Conservation (phyloP, 2,113 vertebrate species). For the Sturnira hondurensis region DNA sequence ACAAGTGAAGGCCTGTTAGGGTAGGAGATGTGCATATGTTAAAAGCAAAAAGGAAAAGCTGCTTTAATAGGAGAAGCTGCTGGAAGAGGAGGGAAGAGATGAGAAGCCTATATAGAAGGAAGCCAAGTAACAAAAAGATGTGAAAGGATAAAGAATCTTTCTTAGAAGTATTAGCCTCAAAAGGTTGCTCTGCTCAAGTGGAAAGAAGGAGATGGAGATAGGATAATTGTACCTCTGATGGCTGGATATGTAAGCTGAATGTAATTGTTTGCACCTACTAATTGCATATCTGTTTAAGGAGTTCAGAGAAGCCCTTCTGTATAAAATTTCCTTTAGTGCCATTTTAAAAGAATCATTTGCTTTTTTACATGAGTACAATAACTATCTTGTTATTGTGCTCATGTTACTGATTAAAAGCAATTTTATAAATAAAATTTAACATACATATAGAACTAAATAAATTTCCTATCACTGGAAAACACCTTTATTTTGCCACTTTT, state of each 20-base stretch:
- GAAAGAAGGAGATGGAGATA: not conserved
- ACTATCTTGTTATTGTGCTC: not conserved
- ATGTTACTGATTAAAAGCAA: not conserved
- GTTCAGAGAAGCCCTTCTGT: not conserved
- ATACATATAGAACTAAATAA: not conserved
- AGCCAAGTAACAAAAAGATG: not conserved
- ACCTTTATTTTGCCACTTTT: not conserved
- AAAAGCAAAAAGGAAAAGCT: not conserved
- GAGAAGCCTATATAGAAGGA: not conserved
- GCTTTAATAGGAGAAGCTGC: not conserved
- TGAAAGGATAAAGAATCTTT: not conserved
- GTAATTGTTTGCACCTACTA: not conserved
- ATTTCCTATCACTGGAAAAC: not conserved
- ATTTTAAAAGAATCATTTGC: not conserved
- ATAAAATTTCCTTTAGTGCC: not conserved
- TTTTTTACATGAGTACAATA: not conserved
- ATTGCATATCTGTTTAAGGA: not conserved
- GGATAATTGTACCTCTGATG: not conserved
- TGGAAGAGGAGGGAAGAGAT: not conserved
- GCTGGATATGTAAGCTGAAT: not conserved
- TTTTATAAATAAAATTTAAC: constrained; percentile 24
- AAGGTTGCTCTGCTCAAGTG: not conserved
- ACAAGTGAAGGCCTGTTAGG: not conserved
- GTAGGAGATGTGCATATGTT: not conserved
- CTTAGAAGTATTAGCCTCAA: not conserved